Conservation (phyloP, 2,888 invertebrate species). For the Drosophila cracens region DNA sequence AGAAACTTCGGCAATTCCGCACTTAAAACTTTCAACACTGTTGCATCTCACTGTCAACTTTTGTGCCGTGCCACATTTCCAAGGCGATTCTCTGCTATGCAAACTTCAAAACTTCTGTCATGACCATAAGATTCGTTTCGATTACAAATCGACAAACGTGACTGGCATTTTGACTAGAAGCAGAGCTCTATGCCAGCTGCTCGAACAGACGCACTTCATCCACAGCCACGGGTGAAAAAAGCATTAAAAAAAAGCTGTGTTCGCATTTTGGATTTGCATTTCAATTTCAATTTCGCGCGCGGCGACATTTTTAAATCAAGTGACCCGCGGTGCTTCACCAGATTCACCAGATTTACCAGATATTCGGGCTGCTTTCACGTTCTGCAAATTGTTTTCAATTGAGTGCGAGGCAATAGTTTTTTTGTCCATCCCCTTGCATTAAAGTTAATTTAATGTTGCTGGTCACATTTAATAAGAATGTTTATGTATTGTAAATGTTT, state of each 20-base stretch:
- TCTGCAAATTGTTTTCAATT: constrained; percentile 61
- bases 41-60: constrained; percentile 53
- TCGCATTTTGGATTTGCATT: constrained; percentile 71
- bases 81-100: constrained; percentile 40
- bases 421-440: background rate
- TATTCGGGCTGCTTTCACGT: constrained; percentile 46
- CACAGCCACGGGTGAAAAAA: constrained; percentile 18
- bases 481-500: background rate
- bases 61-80: constrained; percentile 25
- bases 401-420: constrained; percentile 46
- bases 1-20: background rate
- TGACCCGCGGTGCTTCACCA: constrained; percentile 50
- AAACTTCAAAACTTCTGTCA: constrained; percentile 67
- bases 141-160: constrained; percentile 77
- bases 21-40: constrained; percentile 47
- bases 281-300: constrained; percentile 67
- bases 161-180: constrained; percentile 59
- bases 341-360: constrained; percentile 29
- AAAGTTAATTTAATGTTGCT: background rate
- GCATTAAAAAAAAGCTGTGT: constrained; percentile 9
- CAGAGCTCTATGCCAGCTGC: constrained; percentile 5
- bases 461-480: background rate
- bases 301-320: constrained; percentile 58
- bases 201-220: constrained; percentile 29
- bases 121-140: constrained; percentile 76